These are phyloP conservation scores for Tiliqua scincoides DNA, from an alignment of 2,113 vertebrate species.

Conservation along the genomic window DNA sequence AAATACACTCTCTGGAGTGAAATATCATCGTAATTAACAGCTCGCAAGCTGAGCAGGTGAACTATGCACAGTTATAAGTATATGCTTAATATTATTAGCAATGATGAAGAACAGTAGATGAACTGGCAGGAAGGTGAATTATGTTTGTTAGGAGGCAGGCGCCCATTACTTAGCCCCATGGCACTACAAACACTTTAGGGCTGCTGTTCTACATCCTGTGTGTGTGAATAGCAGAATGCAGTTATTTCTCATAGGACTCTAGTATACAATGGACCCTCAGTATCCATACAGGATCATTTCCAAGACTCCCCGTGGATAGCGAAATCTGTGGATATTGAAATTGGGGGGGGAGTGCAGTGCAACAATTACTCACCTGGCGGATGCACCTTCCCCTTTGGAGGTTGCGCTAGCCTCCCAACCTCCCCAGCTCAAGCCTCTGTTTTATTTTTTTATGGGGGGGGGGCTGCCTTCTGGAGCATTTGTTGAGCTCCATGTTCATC, in stretches of 20 bases:
- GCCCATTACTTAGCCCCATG: not conserved
- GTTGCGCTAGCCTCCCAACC: too few species aligned
- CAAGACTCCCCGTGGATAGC: too few species aligned
- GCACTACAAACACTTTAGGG: not conserved
- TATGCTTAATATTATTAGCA: constrained; percentile 1
- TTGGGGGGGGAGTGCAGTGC: too few species aligned
- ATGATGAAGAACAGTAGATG: not conserved
- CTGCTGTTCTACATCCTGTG: not conserved
- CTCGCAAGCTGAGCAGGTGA: not conserved
- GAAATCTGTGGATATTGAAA: too few species aligned
- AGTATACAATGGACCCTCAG: too few species aligned
- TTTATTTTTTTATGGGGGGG: too few species aligned
- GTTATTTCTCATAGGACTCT: not conserved
- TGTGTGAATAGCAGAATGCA: not conserved
- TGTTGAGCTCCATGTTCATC: too few species aligned
- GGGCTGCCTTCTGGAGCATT: too few species aligned
- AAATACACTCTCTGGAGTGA: not conserved
- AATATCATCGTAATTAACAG: constrained; percentile 5
- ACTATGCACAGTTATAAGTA: constrained; percentile 13
- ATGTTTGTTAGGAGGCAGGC: not conserved
- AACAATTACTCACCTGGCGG: too few species aligned
- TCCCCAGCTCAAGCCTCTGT: too few species aligned
- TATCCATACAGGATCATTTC: too few species aligned
- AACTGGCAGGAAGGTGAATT: not conserved
- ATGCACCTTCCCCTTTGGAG: too few species aligned